Evolutionary conservation across 1,140 invertebrate species (phyloP).

Genomic region (Hirudo medicinalis): DNA sequence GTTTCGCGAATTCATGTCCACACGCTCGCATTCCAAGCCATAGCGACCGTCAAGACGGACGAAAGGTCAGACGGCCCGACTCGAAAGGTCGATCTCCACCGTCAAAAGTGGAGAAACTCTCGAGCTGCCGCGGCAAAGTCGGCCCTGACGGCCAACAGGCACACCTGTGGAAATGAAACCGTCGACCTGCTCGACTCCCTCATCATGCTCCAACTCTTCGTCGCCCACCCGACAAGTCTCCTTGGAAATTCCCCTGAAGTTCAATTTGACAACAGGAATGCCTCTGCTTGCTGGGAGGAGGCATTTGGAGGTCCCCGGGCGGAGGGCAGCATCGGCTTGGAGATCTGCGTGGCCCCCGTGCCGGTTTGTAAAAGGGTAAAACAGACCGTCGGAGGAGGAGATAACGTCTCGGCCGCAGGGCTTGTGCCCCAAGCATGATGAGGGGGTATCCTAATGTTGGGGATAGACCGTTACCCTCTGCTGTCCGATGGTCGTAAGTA

Average conservation of each 20-base stretch:
- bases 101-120: slow-evolving; percentile 57
- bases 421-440: slow-evolving; percentile 56
- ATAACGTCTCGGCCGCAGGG: slow-evolving; percentile 74
- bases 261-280: neutral
- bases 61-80: neutral
- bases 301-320: too few relatives aligned
- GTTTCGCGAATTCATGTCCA: slow-evolving; percentile 2
- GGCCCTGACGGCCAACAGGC: slow-evolving; percentile 65
- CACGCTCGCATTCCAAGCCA: slow-evolving; percentile 46
- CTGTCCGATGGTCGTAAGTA: too few relatives aligned
- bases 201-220: slow-evolving; percentile 49
- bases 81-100: neutral
- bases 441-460: too few relatives aligned
- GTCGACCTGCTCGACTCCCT: slow-evolving; percentile 57
- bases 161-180: slow-evolving; percentile 61
- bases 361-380: slow-evolving; percentile 67
- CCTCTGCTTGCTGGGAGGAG: slow-evolving; percentile 6
- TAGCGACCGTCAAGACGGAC: slow-evolving; percentile 50
- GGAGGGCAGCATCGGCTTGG: slow-evolving; percentile 14
- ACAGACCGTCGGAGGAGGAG: slow-evolving; percentile 71
- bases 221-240: slow-evolving; percentile 22
- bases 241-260: neutral
- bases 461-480: too few relatives aligned
- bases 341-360: slow-evolving; percentile 70
- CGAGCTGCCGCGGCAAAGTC: slow-evolving; percentile 68